Conservation (phyloP, 2,113 vertebrate genomes). For the Ifrita kowaldi region DNA sequence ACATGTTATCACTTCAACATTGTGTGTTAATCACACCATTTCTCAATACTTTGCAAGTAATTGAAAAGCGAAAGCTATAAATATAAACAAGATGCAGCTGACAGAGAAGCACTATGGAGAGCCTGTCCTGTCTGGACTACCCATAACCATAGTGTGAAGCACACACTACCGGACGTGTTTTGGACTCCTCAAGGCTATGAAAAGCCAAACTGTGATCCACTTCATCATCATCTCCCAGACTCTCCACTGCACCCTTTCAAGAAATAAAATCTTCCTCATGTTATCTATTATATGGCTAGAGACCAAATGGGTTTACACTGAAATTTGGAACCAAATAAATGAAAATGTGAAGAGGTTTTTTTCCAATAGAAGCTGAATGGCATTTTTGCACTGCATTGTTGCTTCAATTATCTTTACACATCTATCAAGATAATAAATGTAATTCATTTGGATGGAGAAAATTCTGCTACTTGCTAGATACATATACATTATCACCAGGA, state of each 20-base stretch:
- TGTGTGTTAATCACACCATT: not conserved
- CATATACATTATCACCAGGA: not conserved
- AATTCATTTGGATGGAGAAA: not conserved
- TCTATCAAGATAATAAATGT: not conserved
- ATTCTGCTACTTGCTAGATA: not conserved
- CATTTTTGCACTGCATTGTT: not conserved
- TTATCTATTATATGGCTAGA: not conserved
- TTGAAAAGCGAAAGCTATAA: not conserved
- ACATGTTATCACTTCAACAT: not conserved
- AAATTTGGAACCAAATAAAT: not conserved
- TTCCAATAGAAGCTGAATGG: not conserved
- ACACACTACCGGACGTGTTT: not conserved
- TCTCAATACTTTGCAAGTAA: not conserved
- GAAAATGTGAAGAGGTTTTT: not conserved
- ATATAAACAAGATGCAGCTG: not conserved
- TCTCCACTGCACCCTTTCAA: not conserved
- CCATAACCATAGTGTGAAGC: not conserved
- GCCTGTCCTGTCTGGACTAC: not conserved
- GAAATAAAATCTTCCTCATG: not conserved
- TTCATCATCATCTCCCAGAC: not conserved
- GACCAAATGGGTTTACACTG: not conserved
- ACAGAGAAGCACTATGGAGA: not conserved
- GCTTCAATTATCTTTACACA: not conserved
- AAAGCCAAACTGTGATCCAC: not conserved
- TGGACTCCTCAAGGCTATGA: not conserved